Evolutionary conservation across 2,888 invertebrate genomes (phyloP).

Genomic region (Neoaliturus tenellus): DNA sequence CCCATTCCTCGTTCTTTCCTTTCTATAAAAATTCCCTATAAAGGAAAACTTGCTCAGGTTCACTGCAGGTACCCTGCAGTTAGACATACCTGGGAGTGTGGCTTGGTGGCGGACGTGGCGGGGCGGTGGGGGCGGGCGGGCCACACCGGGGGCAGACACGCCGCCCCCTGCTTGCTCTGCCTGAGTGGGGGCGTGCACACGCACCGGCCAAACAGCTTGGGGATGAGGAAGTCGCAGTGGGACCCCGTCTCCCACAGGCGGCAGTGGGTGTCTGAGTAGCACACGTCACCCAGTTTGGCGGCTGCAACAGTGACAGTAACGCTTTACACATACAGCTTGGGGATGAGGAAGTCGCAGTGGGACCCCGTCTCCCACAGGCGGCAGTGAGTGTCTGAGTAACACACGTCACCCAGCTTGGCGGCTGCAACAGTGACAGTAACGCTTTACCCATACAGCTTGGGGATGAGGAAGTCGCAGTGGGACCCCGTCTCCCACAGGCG

Average conservation of each 20-base stretch:
- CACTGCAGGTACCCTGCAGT: too few relatives aligned
- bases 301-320: slow-evolving; percentile 77
- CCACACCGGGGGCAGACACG: slow-evolving; percentile 72
- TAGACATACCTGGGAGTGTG: slow-evolving; percentile 66
- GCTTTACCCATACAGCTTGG: too few relatives aligned
- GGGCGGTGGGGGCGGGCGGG: slow-evolving; percentile 57
- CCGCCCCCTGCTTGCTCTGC: slow-evolving; percentile 73
- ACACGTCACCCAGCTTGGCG: slow-evolving; percentile 93
- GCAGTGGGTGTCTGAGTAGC: slow-evolving; percentile 94
- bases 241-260: slow-evolving; percentile 88
- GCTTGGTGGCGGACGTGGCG: slow-evolving; percentile 63
- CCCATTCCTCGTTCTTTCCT: too few relatives aligned
- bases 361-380: slow-evolving; percentile 80
- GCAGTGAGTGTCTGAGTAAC: slow-evolving; percentile 94
- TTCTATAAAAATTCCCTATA: too few relatives aligned
- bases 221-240: slow-evolving; percentile 93
- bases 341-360: too few relatives aligned
- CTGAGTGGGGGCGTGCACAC: slow-evolving; percentile 83
- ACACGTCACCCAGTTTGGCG: slow-evolving; percentile 89
- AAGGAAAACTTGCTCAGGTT: too few relatives aligned
- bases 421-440: too few relatives aligned
- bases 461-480: too few relatives aligned
- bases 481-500: too few relatives aligned
- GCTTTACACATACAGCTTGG: too few relatives aligned
- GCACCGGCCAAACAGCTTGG: slow-evolving; percentile 92